Evolutionary conservation across 2,888 invertebrate genomes (phyloP).

Genomic region (Luperina testacea): DNA sequence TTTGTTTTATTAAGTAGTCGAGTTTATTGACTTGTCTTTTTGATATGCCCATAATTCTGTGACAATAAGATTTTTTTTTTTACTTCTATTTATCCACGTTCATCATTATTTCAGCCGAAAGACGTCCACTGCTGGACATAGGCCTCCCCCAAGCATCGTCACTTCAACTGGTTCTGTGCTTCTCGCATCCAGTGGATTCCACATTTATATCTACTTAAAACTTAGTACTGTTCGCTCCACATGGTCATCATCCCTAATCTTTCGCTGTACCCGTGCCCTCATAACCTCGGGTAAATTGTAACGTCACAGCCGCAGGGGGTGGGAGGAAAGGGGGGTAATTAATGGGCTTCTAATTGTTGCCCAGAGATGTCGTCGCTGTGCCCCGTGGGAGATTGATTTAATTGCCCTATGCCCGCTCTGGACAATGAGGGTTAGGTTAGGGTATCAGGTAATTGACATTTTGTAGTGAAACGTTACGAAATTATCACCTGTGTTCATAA

Average conservation of each 20-base stretch:
- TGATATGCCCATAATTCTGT: not conserved
- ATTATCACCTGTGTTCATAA: not conserved
- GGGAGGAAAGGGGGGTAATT: constrained; percentile 64
- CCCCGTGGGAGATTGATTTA: constrained; percentile 43
- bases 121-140: not conserved
- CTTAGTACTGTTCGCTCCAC: too few relatives aligned
- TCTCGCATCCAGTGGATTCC: not conserved
- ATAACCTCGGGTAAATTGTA: constrained; percentile 64
- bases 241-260: constrained; percentile 44
- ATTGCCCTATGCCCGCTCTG: constrained; percentile 22
- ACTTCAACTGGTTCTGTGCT: too few relatives aligned
- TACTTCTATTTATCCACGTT: too few relatives aligned
- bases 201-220: not conserved
- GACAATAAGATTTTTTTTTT: too few relatives aligned
- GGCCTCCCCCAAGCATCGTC: too few relatives aligned
- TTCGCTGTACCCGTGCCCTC: constrained; percentile 65
- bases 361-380: constrained; percentile 51
- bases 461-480: too few relatives aligned
- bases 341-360: constrained; percentile 75
- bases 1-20: too few relatives aligned
- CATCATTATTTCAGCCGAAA: not conserved
- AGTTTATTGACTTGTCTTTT: not conserved
- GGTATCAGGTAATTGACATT: not conserved
- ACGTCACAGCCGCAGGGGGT: constrained; percentile 43
- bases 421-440: constrained; percentile 12